A percentile compares a stretch with the other conserved stretches of the same genome.
Evolutionary conservation across 2,113 vertebrate genomes (phyloP).

Genomic region (Brienomyrus longianalis): DNA sequence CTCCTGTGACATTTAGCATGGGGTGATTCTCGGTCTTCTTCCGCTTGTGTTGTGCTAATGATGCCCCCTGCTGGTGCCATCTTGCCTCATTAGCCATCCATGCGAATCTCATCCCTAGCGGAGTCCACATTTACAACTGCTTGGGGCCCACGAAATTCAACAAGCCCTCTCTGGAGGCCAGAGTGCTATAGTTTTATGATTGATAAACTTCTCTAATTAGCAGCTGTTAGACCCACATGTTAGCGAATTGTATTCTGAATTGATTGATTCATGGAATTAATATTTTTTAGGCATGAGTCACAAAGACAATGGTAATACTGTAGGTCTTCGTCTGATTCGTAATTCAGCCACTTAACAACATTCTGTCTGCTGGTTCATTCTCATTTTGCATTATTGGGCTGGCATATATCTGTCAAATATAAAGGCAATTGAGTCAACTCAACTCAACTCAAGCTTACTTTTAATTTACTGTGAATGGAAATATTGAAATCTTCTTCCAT

Average conservation of each 20-base stretch:
- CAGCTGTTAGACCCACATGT: background rate
- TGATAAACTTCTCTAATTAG: background rate
- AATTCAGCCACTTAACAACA: background rate
- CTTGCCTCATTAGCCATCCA: slow-evolving; percentile 15
- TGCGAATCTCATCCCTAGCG: background rate
- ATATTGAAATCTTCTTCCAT: background rate
- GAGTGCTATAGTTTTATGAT: background rate
- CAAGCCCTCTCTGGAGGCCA: background rate
- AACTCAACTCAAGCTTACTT: background rate
- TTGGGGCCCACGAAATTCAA: background rate
- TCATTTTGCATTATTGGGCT: background rate
- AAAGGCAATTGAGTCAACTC: background rate
- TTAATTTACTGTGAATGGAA: background rate
- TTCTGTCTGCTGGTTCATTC: background rate
- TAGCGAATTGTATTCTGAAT: background rate
- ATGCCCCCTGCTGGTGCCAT: slow-evolving; percentile 28
- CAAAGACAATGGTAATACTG: background rate
- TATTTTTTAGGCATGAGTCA: background rate
- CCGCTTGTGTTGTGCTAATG: slow-evolving; percentile 32
- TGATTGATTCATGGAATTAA: background rate
- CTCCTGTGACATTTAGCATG: slow-evolving; percentile 47
- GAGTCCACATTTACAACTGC: background rate
- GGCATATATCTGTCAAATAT: background rate
- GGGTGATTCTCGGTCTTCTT: background rate
- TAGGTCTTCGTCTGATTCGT: background rate